Evolutionary conservation across 2,888 invertebrate genomes (phyloP), one percentile per base, ranked within the genome.

Genomic region (Phaedon cochleariae): DNA sequence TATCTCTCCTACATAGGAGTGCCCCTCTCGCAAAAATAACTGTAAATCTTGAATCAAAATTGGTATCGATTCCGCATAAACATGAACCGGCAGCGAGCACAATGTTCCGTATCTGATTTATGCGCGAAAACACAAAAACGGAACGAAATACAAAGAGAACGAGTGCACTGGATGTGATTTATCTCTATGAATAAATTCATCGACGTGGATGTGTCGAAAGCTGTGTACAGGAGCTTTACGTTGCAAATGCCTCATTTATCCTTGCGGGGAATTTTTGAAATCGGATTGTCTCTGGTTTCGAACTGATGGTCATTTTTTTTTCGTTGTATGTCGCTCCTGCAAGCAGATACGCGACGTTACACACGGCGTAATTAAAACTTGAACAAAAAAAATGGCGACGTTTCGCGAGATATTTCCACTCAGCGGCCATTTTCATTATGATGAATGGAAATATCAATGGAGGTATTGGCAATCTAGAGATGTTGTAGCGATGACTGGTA

Each of bases 91-190:
- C 67, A 67, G 48, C 61, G 45, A 68, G 55, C 68, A 68, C 68
- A 68, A 68, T 68, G 65, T 68, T 60, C 68, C 68, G 65, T 68
- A 68, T 65, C 68, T 68, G 68, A 68, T 68, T 68, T 68, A 68
- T 68, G 65, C 59, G 48, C 22, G 46, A 62, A 68, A 68, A 62
- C 65, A 68, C 59, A 68, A 65, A 68, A 68, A 68, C 65, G 58
- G 48, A 61, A 41, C 65, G 51, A 65, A 62, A 65, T 45, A 68
- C 58, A 65, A 64, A 68, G 68, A 59, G 68, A 65, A 54, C 48
- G 48, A 60, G 55, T 63, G 65, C 65, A 63, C 59, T 60, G 62
- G 37, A 62, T 63, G 68, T 68, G 68, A 68, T 68, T 68, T 68
- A 68, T 68, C 34, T 59, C 21, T 59, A 57, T 65, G 65, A 68